phyloP scores from a whole-genome alignment of 2,797 vertebrate species.

The Propithecus deckenii region DNA sequence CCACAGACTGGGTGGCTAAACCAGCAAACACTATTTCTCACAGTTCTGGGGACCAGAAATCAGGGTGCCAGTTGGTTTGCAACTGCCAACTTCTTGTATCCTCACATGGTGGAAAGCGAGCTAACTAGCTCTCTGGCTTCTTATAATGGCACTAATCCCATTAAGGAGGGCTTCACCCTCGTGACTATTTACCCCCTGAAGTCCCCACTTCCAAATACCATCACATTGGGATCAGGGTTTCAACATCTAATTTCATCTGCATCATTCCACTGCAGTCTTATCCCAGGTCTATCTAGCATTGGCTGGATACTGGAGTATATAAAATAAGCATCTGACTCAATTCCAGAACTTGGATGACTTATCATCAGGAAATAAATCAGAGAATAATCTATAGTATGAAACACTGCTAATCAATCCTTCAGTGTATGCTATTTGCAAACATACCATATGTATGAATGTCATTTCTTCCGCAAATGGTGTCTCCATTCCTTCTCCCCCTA shows the following conservation, averaged over 20 bases:
- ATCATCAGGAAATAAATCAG: neutral
- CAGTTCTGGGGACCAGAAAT: neutral
- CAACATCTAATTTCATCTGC: neutral
- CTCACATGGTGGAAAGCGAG: neutral
- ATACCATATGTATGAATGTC: neutral
- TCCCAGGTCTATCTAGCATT: neutral
- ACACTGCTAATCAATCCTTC: neutral
- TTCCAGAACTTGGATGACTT: neutral
- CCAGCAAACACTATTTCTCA: neutral
- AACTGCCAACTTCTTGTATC: neutral
- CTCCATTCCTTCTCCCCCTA: neutral
- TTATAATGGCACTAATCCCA: neutral
- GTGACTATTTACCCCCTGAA: neutral
- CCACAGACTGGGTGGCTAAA: neutral
- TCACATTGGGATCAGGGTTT: neutral
- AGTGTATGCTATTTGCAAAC: neutral
- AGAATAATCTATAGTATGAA: neutral
- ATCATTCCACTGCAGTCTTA: neutral
- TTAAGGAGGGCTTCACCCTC: neutral
- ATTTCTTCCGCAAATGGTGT: neutral
- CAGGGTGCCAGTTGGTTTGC: no score
- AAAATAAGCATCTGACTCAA: neutral
- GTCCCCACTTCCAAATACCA: neutral
- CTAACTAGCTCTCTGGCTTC: neutral
- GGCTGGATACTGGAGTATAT: neutral